Evolutionary conservation across 1,140 invertebrate species (phyloP).

Genomic region (Cotesia vestalis): DNA sequence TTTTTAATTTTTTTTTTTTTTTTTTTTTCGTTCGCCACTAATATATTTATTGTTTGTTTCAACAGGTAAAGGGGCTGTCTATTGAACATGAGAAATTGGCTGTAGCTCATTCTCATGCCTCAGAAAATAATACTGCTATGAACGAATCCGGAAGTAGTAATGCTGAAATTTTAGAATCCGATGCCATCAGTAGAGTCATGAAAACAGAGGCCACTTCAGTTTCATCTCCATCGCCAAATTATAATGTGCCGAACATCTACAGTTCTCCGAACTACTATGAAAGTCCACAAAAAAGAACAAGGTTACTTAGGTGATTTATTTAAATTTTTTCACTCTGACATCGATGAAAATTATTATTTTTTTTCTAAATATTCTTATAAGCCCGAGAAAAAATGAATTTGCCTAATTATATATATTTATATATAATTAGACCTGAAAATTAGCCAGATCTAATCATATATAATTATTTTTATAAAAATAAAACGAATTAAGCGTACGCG

Average conservation of each 20-base stretch:
- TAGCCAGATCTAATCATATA: too few relatives aligned
- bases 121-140: slow-evolving; percentile 59
- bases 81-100: slow-evolving; percentile 80
- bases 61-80: slow-evolving; percentile 79
- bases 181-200: slow-evolving; percentile 48
- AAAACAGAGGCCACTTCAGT: slow-evolving; percentile 63
- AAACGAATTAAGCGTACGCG: too few relatives aligned
- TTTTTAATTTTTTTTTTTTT: too few relatives aligned
- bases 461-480: too few relatives aligned
- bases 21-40: neutral
- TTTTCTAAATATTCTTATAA: neutral
- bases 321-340: slow-evolving; percentile 8
- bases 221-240: slow-evolving; percentile 62
- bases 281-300: slow-evolving; percentile 62
- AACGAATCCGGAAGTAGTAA: slow-evolving; percentile 43
- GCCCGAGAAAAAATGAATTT: too few relatives aligned
- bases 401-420: too few relatives aligned
- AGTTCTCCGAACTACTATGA: slow-evolving; percentile 61
- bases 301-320: slow-evolving; percentile 57
- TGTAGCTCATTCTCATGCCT: slow-evolving; percentile 71
- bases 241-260: slow-evolving; percentile 54
- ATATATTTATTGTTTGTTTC: neutral
- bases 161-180: slow-evolving; percentile 37
- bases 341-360: too few relatives aligned
- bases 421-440: too few relatives aligned